These are phyloP conservation scores for Oceanites oceanicus DNA, from an alignment of 2,113 vertebrate genomes.

Conservation along the genomic window DNA sequence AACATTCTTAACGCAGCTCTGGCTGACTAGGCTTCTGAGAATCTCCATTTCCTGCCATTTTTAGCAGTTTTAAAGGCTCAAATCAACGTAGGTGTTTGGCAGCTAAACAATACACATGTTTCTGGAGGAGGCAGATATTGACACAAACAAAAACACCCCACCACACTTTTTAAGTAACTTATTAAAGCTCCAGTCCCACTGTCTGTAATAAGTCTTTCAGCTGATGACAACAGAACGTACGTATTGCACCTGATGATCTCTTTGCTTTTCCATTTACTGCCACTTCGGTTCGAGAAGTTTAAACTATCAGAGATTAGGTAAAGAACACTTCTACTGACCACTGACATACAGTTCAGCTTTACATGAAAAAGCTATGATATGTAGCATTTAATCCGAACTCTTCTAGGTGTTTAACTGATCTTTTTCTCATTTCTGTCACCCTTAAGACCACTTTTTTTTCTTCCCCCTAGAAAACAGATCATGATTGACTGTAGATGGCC, in stretches of 20 bases:
- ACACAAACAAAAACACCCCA: neutral
- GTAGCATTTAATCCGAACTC: neutral
- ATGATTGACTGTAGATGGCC: neutral
- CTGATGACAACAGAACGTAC: neutral
- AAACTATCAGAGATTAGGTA: neutral
- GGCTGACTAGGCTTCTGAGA: neutral
- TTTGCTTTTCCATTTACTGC: neutral
- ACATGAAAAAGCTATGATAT: neutral
- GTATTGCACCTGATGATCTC: neutral
- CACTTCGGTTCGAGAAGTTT: neutral
- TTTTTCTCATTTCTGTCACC: neutral
- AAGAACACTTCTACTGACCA: neutral
- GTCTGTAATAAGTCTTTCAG: neutral
- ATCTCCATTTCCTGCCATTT: neutral
- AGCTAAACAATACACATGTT: neutral
- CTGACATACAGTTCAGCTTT: neutral
- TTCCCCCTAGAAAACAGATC: accelerated
- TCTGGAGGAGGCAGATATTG: neutral
- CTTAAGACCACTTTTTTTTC: neutral
- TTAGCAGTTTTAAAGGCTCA: neutral
- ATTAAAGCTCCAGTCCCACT: neutral
- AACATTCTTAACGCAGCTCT: neutral
- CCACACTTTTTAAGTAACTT: neutral
- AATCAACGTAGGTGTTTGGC: neutral
- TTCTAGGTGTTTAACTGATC: neutral